Percentiles rank a stretch among this genome's conserved stretches.
Conservation (phyloP, 1,140 invertebrate genomes). For the Trialeurodes vaporariorum region DNA sequence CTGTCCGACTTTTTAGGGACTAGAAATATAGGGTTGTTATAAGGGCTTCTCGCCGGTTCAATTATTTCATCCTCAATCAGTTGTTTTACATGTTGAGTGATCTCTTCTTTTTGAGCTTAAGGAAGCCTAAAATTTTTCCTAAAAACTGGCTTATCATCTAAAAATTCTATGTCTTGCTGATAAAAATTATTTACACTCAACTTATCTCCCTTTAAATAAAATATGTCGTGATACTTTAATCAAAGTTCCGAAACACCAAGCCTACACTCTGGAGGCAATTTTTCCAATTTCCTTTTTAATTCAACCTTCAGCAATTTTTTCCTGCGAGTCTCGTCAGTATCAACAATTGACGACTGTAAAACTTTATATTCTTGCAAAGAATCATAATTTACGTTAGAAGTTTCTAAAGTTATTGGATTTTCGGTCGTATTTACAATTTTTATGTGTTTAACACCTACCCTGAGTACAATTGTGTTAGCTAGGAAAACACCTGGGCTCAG, state of each 20-base stretch:
- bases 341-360: no score
- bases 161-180: slow-evolving; percentile 24
- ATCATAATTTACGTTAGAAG: no score
- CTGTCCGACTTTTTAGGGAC: slow-evolving; percentile 13
- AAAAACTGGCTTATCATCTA: slow-evolving; percentile 20
- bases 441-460: not conserved
- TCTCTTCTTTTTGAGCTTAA: slow-evolving; percentile 28
- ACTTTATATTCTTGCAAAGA: no score
- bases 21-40: slow-evolving; percentile 3
- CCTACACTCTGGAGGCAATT: no score
- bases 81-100: slow-evolving; percentile 26
- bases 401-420: no score
- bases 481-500: not conserved
- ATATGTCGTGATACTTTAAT: not conserved
- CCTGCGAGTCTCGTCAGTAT: no score
- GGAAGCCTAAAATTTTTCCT: slow-evolving; percentile 30
- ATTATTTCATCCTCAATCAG: slow-evolving; percentile 17
- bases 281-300: no score
- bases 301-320: no score
- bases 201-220: not conserved
- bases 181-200: not conserved
- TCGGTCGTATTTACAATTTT: not conserved
- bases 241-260: not conserved
- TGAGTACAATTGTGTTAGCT: not conserved
- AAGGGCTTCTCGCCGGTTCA: slow-evolving; percentile 15